Conservation (phyloP, 2,797 vertebrate genomes). For the Anas georgica region DNA sequence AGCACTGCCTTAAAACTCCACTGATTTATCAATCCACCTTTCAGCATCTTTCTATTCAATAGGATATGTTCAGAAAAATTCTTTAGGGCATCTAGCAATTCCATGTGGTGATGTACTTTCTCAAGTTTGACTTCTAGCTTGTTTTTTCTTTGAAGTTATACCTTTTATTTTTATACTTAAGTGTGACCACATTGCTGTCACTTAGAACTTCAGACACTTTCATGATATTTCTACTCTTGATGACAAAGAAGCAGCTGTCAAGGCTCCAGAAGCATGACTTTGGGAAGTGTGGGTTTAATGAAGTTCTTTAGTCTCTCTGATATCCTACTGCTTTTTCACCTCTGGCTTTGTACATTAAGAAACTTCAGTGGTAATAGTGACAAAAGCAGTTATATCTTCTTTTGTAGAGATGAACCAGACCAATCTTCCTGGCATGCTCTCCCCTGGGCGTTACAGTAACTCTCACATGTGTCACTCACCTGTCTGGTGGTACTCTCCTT, state of each 20-base stretch:
- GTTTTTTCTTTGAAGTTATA: conserved; percentile 53
- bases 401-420: not conserved
- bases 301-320: not conserved
- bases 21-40: not conserved
- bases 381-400: not conserved
- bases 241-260: conserved; percentile 28
- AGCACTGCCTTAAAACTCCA: not conserved
- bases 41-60: conserved; percentile 27
- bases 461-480: conserved; percentile 18
- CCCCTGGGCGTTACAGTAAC: conserved; percentile 22
- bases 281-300: conserved; percentile 14
- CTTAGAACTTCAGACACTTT: conserved; percentile 36
- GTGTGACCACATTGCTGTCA: conserved; percentile 38
- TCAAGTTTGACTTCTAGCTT: conserved; percentile 29
- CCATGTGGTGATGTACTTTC: conserved; percentile 23
- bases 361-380: not conserved
- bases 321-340: not conserved
- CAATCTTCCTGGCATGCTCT: conserved; percentile 19
- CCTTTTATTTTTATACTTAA: conserved; percentile 16
- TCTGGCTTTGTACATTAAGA: not conserved
- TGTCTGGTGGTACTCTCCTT: not conserved
- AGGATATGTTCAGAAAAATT: not conserved
- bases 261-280: conserved; percentile 5
- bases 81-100: not conserved
- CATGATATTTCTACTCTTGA: not conserved